Evolutionary conservation across 2,888 invertebrate species (phyloP), one percentile per base, ranked within the genome.

Genomic region (Polymixis lichenea): DNA sequence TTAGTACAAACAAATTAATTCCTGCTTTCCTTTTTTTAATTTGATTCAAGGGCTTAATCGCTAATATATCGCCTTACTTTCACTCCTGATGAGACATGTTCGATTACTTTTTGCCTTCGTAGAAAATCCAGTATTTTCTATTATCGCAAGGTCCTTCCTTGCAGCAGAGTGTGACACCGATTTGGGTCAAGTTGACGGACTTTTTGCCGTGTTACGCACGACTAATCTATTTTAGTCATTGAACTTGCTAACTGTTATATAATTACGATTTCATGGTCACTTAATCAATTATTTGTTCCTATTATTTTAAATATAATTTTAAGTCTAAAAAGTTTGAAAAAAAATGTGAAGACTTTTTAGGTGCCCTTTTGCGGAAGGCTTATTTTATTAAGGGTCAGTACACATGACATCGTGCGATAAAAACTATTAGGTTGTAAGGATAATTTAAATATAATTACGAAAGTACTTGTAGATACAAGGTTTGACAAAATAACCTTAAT

Each of bases 151-250:
- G 92, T 87, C 89, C 90, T 92, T 91, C 90, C 90, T 91, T 86
- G 90, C 93, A 92, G 87, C 87, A 88, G 93, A 94, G 89, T 94
- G 93, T 94, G 91, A 94, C 93, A 90, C 83, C 75, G 77, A 94
- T 90, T 87, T 95, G 85, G 95, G 96, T 94, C 95, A 95, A 95
- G 95, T 94, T 94, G 93, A 94, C 89, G 95, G 94, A 92, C 94
- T 95, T 95, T 95, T 95, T 94, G 85, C 90, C 87, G 88, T 88
- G 94, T 93, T 89, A 94, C 92, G 95, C 94, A 93, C 91, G 90
- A 93, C 87, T 91, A 92, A 87, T 85, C 92, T 89, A 90, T 87
- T 93, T 94, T 94, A 93, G 92, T 91, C 94, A 94, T 93, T 95
- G 94, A 95, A 95, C 94, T 94, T 92, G 90, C 83, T 86, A 91